A percentile compares a stretch with the other conserved stretches of the same genome.
phyloP scores from a whole-genome alignment of 2,113 vertebrate genomes.

The Chlorodrepanis virens region DNA sequence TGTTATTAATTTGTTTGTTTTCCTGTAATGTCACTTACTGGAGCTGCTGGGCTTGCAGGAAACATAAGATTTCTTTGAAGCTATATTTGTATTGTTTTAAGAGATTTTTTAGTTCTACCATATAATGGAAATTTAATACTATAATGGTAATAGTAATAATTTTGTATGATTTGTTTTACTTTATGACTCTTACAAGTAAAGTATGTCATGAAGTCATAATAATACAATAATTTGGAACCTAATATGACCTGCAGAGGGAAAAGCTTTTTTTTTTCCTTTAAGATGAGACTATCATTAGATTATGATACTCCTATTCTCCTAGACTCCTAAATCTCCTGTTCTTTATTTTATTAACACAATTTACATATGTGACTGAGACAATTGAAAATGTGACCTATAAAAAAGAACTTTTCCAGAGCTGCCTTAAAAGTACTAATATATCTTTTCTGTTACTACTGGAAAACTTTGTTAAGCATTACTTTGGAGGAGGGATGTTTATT shows the following conservation, averaged over 20 bases:
- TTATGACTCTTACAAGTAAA: background rate
- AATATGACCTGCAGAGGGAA: background rate
- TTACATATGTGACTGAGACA: background rate
- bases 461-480: background rate
- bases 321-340: background rate
- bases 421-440: background rate
- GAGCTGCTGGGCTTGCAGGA: background rate
- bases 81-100: background rate
- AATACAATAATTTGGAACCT: background rate
- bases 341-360: background rate
- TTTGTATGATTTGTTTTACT: background rate
- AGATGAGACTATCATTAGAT: background rate
- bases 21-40: background rate
- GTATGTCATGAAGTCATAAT: background rate
- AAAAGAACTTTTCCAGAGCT: background rate
- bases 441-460: background rate
- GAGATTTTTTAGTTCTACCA: background rate
- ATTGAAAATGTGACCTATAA: background rate
- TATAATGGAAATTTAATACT: background rate
- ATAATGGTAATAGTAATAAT: background rate
- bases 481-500: background rate
- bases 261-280: background rate
- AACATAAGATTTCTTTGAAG: background rate
- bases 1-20: background rate
- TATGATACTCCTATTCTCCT: background rate